Conservation (phyloP, 1,140 invertebrate species). For the Bradysia coprophila region DNA sequence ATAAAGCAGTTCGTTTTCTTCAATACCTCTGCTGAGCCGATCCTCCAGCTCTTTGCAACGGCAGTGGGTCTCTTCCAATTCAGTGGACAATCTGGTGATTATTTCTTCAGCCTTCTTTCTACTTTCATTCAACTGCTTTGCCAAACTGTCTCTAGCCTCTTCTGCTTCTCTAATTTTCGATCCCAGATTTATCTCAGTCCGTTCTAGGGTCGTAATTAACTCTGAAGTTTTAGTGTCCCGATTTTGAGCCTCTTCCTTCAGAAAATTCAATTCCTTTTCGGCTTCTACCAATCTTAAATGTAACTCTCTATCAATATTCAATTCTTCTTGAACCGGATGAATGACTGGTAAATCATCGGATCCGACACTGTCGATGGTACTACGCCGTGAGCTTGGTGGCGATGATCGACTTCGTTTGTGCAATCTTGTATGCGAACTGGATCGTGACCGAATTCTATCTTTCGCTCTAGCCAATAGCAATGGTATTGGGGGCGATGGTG, state of each 20-base stretch:
- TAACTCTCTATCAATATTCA: constrained; percentile 18
- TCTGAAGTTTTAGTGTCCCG: constrained; percentile 56
- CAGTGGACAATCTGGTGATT: constrained; percentile 14
- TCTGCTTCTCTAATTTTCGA: constrained; percentile 46
- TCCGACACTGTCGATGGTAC: constrained; percentile 41
- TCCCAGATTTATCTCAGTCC: constrained; percentile 49
- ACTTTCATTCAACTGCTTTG: constrained; percentile 20
- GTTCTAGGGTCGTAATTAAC: constrained; percentile 41
- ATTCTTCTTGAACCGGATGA: constrained; percentile 24
- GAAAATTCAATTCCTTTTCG: constrained; percentile 46
- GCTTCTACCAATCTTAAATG: constrained; percentile 19
- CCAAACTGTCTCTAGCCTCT: constrained; percentile 19
- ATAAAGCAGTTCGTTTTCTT: constrained; percentile 60
- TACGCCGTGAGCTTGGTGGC: constrained; percentile 40
- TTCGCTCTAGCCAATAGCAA: constrained; percentile 58
- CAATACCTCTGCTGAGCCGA: constrained; percentile 39
- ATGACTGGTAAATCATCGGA: constrained; percentile 30
- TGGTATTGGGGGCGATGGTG: constrained; percentile 56
- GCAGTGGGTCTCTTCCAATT: constrained; percentile 16
- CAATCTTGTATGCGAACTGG: constrained; percentile 27
- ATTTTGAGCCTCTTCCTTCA: constrained; percentile 37
- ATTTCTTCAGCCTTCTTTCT: constrained; percentile 24
- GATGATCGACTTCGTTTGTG: constrained; percentile 42
- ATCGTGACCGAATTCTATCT: constrained; percentile 43
- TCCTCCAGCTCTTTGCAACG: constrained; percentile 24